Evolutionary conservation across 2,888 invertebrate genomes (phyloP).

Genomic region (Nesidiocoris tenuis): DNA sequence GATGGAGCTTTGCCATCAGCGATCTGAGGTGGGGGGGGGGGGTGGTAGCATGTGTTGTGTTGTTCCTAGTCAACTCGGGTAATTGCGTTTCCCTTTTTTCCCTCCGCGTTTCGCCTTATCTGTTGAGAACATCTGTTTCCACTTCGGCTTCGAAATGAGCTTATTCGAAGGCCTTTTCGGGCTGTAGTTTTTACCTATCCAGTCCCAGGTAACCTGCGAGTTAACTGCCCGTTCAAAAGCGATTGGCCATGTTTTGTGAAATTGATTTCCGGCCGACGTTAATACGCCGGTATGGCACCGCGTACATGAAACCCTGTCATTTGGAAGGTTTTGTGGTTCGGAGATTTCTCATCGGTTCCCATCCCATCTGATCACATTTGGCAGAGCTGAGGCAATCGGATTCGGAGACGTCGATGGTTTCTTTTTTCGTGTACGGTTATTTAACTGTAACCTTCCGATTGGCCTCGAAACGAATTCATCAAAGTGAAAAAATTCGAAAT

Average conservation of each 20-base stretch:
- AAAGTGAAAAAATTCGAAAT: too few relatives aligned
- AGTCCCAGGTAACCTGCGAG: neutral
- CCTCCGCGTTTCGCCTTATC: slow-evolving; percentile 11
- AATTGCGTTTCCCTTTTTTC: slow-evolving; percentile 1
- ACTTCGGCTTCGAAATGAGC: neutral
- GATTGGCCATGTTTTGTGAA: neutral
- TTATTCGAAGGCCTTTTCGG: slow-evolving; percentile 4
- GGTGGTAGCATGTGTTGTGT: neutral
- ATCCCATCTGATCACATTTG: neutral
- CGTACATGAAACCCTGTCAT: neutral
- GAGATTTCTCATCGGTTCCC: neutral
- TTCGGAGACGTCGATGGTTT: too few relatives aligned
- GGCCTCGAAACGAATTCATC: too few relatives aligned
- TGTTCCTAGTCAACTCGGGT: neutral
- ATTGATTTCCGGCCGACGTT: slow-evolving; percentile 2
- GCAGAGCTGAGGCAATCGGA: neutral
- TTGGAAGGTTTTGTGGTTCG: neutral
- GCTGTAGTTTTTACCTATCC: slow-evolving; percentile 1
- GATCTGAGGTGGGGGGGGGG: too few relatives aligned
- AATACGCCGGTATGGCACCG: neutral
- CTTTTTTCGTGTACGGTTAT: too few relatives aligned
- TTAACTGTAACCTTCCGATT: too few relatives aligned
- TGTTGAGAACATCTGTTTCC: slow-evolving; percentile 15
- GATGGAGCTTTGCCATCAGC: slow-evolving; percentile 10
- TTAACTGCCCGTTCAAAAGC: neutral